These are phyloP conservation scores for Mesoclemmys tuberculata DNA, from an alignment of 2,113 vertebrate genomes.

Conservation along the genomic window DNA sequence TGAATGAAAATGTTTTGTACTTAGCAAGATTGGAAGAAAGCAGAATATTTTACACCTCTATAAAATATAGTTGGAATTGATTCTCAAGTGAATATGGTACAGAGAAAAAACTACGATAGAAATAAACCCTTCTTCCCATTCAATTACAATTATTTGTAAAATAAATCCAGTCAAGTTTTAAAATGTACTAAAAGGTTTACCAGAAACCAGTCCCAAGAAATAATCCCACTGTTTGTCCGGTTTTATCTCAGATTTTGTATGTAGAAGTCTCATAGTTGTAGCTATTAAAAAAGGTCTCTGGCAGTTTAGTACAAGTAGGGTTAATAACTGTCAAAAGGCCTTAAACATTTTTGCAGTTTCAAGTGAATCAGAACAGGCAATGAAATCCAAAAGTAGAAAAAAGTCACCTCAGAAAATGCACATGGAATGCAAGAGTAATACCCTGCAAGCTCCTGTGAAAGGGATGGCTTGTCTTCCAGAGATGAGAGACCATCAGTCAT, in stretches of 20 bases:
- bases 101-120: slow-evolving; percentile 70
- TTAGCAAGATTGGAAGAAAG: slow-evolving; percentile 78
- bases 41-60: slow-evolving; percentile 83
- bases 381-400: slow-evolving; percentile 29
- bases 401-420: slow-evolving; percentile 20
- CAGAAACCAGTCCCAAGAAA: slow-evolving; percentile 36
- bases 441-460: slow-evolving; percentile 57
- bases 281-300: slow-evolving; percentile 28
- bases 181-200: slow-evolving; percentile 37
- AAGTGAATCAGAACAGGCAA: slow-evolving; percentile 17
- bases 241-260: slow-evolving; percentile 52
- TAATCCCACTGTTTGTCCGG: slow-evolving; percentile 44
- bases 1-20: slow-evolving; percentile 76
- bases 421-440: slow-evolving; percentile 52
- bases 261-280: slow-evolving; percentile 58
- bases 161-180: slow-evolving; percentile 68
- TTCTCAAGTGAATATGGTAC: slow-evolving; percentile 74
- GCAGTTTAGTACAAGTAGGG: slow-evolving; percentile 41
- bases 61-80: slow-evolving; percentile 73
- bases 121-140: slow-evolving; percentile 26
- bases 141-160: slow-evolving; percentile 66
- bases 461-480: slow-evolving; percentile 38
- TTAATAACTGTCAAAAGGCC: slow-evolving; percentile 51
- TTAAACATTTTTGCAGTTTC: slow-evolving; percentile 47
- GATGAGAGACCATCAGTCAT: neutral